Base-by-base conservation (phyloP, 2,797 vertebrate genomes). In the Darevskia nairensis region DNA sequence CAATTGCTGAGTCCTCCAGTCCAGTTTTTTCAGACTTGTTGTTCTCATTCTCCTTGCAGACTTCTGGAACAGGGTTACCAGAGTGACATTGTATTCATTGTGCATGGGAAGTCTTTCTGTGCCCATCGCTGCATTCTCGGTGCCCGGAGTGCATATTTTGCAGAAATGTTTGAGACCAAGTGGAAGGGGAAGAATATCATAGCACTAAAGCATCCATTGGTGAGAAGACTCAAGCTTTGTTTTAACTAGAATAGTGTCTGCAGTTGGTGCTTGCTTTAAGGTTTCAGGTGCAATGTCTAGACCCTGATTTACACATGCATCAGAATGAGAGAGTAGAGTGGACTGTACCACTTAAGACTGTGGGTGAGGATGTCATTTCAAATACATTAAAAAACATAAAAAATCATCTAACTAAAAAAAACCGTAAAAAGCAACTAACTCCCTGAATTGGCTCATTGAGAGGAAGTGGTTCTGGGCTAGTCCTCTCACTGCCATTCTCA, bases 161-260 rank as follows among this genome's bases (percentile, higher is more conserved):
- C 97, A 0, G 98, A 98, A 89, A 98, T 99, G 98, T 98, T 99
- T 93, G 98, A 98, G 93, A 98, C 97, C 92, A 99, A 99, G 80
- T 99, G 99, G 99, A 98, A 97, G 90, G 98, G 97, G 81, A 99
- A 98, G 96, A 98, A 95, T 66, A 92, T 98, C 83, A 98, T 99
- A 91, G 97, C 97, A 17, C 97, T 99, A 88, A 98, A 98, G 93
- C 98, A 99, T 91, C 98, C 99, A 23, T 92, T 99, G 98, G 99
- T 99, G 96, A 91, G 97, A n/a, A 89, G 64, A 50, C 32, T 87
- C 82, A 41, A 44, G 29, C 72, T 88, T 91, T 59, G 17, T 88
- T 72, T 68, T 76, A 69, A 15, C 4, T 11, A 27, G 32, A 80
- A 5, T 64, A 23, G 21, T 64, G 61, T 23, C 61, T 64, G 61